Conservation (phyloP, 2,113 vertebrate genomes). For the Pelvicachromis taeniatus region DNA sequence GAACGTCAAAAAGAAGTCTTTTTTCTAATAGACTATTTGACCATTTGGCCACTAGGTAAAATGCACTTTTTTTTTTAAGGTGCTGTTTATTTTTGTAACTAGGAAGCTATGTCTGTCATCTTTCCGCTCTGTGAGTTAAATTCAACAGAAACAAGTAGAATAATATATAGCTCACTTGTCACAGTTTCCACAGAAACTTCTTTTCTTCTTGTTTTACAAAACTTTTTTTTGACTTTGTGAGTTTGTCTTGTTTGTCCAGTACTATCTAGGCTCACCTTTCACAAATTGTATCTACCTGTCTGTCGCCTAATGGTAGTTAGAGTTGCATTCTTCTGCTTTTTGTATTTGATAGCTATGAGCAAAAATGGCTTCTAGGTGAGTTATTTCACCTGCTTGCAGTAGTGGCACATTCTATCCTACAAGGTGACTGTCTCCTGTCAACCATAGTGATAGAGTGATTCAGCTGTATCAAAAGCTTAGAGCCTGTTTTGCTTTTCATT, state of each 20-base stretch:
- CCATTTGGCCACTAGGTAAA: neutral
- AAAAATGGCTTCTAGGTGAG: neutral
- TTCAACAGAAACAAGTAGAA: neutral
- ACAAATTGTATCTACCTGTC: neutral
- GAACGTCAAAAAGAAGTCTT: rapidly evolving
- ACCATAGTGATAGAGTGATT: neutral
- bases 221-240: neutral
- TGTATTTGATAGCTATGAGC: rapidly evolving
- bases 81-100: neutral
- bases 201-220: neutral
- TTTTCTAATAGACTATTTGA: neutral
- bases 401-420: neutral
- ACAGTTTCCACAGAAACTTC: neutral
- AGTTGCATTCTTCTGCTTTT: neutral
- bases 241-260: neutral
- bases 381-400: neutral
- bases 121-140: neutral
- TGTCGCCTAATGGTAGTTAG: neutral
- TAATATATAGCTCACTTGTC: neutral
- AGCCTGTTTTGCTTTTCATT: neutral
- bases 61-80: neutral
- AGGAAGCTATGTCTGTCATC: neutral
- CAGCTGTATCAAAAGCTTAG: neutral
- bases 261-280: neutral
- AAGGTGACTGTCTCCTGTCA: neutral